Base-by-base conservation (phyloP, 2,888 invertebrate species). In the Netelia virgata region DNA sequence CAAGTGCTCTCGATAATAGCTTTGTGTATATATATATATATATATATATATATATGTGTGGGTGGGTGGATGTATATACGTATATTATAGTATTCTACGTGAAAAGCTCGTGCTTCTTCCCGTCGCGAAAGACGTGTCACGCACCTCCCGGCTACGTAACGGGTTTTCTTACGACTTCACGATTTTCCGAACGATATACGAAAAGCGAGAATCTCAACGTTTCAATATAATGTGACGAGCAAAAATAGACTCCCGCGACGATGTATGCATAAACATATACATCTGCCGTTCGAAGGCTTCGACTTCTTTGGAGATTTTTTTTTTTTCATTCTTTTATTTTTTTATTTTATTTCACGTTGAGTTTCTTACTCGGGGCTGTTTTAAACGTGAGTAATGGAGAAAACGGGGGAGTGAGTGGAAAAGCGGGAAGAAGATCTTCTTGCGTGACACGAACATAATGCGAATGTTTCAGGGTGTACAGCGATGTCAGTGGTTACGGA, bases 1-100 rank as follows among this genome's bases (percentile, higher is more conserved):
- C 75, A 66, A 75, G 75, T 72, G 75, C 82, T 75, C 78, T 79
- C 79, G 79, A 82, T 85, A 85, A 85, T 82, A 72, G 84, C 78
- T 53, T 66, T 70, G 53, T 82, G 36, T 36, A 72, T 36, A 11
- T 20, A 18, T 61, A 41, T 9, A 11, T 11, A 53, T 2, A n/a
- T 8, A 53, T 6, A 16, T n/a, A 53, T 53, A 53, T 53, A 36
- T 36, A 6, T 0, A 6, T 36, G 36, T 47, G 1, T 10, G 11
- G 3, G 1, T 10, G 11, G 3, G 14, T 47, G 28, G 18, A 28
- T 50, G 36, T 50, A 69, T 77, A 47, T 47, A 47, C 1, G 6
- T 47, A 47, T 47, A 14, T 20, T 20, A 14, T 55, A 23, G 20
- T 53, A 36, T 57, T 9, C 43, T 55, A 6, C n/a, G 36, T 41